Evolutionary conservation across 2,113 vertebrate genomes (phyloP).

Genomic region (Pithys albifrons): DNA sequence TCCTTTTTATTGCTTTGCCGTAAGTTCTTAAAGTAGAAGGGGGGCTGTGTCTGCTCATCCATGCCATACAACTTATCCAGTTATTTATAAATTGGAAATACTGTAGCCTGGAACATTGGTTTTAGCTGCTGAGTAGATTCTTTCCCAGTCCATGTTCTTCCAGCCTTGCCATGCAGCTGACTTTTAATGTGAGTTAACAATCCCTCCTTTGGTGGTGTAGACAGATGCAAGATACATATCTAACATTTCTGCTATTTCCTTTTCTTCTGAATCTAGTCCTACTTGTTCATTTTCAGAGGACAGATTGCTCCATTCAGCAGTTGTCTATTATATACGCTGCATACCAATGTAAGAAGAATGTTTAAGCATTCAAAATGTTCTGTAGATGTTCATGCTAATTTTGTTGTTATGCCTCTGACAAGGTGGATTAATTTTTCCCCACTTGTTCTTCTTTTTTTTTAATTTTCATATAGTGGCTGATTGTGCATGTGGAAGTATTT

Average conservation of each 20-base stretch:
- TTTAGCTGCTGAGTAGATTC: conserved; percentile 33
- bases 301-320: not conserved
- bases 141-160: not conserved
- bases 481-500: not conserved
- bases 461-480: not conserved
- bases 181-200: not conserved
- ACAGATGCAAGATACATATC: conserved; percentile 19
- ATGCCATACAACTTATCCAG: not conserved
- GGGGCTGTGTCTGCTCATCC: not conserved
- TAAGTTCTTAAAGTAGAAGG: not conserved
- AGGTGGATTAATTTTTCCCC: not conserved
- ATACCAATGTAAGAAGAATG: not conserved
- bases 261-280: not conserved
- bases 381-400: not conserved
- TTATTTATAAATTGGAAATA: not conserved
- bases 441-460: not conserved
- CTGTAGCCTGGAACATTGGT: not conserved
- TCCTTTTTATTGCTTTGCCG: not conserved
- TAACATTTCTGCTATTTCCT: conserved; percentile 31
- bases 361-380: not conserved
- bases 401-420: not conserved
- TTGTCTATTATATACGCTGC: not conserved
- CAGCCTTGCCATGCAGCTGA: not conserved
- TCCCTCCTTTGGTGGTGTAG: not conserved
- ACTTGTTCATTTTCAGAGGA: conserved; percentile 1